Evolutionary conservation across 2,113 vertebrate species (phyloP).

Genomic region (Poeciliopsis occidentalis): DNA sequence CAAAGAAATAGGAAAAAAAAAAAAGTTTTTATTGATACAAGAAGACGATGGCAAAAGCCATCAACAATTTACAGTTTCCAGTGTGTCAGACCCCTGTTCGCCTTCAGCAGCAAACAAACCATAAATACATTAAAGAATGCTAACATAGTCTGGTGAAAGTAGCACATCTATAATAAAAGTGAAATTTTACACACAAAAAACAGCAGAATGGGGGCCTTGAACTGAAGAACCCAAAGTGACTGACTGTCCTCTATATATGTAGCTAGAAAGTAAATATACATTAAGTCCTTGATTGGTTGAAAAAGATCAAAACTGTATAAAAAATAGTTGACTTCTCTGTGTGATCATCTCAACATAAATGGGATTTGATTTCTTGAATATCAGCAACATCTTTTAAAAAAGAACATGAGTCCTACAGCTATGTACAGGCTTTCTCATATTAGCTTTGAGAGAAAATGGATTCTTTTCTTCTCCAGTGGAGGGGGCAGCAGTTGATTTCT

Average conservation of each 20-base stretch:
- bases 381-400: background rate
- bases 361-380: background rate
- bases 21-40: conserved; percentile 59
- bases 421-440: conserved; percentile 20
- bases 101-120: conserved; percentile 63
- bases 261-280: conserved; percentile 28
- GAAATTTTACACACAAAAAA: conserved; percentile 27
- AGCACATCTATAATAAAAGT: conserved; percentile 42
- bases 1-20: conserved; percentile 13
- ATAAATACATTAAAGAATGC: conserved; percentile 70
- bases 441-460: background rate
- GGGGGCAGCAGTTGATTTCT: background rate
- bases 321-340: background rate
- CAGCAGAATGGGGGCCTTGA: background rate
- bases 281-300: conserved; percentile 16
- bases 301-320: conserved; percentile 27
- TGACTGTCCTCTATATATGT: background rate
- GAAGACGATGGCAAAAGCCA: conserved; percentile 14
- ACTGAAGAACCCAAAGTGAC: background rate
- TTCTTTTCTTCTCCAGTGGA: background rate
- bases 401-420: background rate
- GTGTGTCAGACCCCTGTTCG: conserved; percentile 84
- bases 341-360: too few relatives aligned
- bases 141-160: conserved; percentile 64
- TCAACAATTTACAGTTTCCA: conserved; percentile 71